Base-by-base conservation (phyloP, 1,140 invertebrate genomes). In the Cyclargus thomasi region DNA sequence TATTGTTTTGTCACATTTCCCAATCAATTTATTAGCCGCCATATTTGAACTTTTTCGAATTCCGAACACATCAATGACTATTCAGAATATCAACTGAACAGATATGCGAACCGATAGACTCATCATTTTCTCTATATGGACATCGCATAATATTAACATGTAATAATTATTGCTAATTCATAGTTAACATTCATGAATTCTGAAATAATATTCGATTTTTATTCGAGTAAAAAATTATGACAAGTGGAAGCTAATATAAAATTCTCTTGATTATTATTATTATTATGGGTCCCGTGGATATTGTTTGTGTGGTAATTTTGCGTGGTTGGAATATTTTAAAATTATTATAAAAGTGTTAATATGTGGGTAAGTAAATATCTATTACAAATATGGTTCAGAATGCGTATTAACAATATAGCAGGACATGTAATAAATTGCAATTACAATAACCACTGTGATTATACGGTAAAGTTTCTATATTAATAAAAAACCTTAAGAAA, bases 11-110 rank as follows among this genome's bases (percentile, higher is more conserved):
- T n/a, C n/a, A n/a, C n/a, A n/a, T n/a, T 35, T 8, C 29, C 8
- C 29, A 35, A 35, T 35, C 29, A 8, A 5, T 35, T 35, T 8
- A 35, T 5, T 35, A 35, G 29, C 3, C 8, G 29, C 29, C 7
- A 39, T 39, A 39, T 39, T 47, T 47, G 39, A 47, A 47, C 39
- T 47, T 47, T 47, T 47, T 47, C 14, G 39, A 47, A 47, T 47
- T 47, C 39, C 39, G 39, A 47, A 47, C 36, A 16, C 39, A 3
- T 47, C 39, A 47, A 47, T 29, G 29, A 47, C 39, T 47, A 47
- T 47, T 47, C 14, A 47, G 39, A 47, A 47, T 11, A 16, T 16
- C 39, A 47, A 47, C 39, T 47, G 39, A 14, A 47, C 39, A 47
- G 39, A 47, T 47, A 47, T 47, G 14, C 14, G 1, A 16, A 8